A percentile compares a stretch with the other conserved stretches of the same genome.
Evolutionary conservation across 2,797 vertebrate genomes (phyloP).

Genomic region (Picus viridis): DNA sequence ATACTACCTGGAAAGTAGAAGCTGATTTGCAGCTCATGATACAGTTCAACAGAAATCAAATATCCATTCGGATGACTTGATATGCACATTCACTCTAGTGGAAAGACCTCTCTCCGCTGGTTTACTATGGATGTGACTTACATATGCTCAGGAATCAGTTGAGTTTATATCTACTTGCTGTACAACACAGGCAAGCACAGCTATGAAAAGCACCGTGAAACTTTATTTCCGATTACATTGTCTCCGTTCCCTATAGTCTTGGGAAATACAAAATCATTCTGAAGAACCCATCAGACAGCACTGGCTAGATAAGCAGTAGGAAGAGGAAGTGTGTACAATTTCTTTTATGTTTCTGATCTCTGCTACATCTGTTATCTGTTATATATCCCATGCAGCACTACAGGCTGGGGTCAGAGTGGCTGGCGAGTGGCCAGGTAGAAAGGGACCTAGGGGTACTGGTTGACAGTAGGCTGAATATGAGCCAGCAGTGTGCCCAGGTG

Average conservation of each 20-base stretch:
- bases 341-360: background rate
- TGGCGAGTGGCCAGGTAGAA: too few relatives aligned
- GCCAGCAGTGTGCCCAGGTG: too few relatives aligned
- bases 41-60: conserved; percentile 73
- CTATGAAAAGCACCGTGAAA: conserved; percentile 65
- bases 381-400: background rate
- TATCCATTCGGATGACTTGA: conserved; percentile 68
- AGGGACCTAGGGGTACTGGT: too few relatives aligned
- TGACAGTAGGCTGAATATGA: too few relatives aligned
- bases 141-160: conserved; percentile 48
- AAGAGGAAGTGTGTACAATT: background rate
- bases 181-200: conserved; percentile 51
- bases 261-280: conserved; percentile 59
- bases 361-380: background rate
- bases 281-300: conserved; percentile 51
- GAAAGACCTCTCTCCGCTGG: conserved; percentile 69
- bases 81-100: conserved; percentile 63
- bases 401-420: too few relatives aligned
- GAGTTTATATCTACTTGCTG: conserved; percentile 61
- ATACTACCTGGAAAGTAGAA: conserved; percentile 66
- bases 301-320: conserved; percentile 14
- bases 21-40: conserved; percentile 68
- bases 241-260: conserved; percentile 33
- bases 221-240: conserved; percentile 45
- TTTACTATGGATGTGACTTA: conserved; percentile 60